phyloP scores from a whole-genome alignment of 2,113 vertebrate genomes.

The Galemys pyrenaicus region DNA sequence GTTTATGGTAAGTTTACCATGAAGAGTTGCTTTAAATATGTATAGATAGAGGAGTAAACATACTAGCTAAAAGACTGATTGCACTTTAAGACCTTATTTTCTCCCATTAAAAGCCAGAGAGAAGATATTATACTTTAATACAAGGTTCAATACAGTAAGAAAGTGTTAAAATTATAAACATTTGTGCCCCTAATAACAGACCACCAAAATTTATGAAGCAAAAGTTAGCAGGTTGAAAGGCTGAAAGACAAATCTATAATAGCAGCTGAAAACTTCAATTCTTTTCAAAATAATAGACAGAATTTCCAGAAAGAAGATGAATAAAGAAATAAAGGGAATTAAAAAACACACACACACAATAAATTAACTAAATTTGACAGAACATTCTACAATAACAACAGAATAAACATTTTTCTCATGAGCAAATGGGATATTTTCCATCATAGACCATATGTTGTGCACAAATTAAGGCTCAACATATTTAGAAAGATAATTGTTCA shows the following conservation, averaged over 20 bases:
- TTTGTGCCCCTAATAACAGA: neutral
- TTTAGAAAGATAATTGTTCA: neutral
- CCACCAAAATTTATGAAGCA: neutral
- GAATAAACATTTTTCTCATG: neutral
- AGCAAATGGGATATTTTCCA: neutral
- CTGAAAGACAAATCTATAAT: neutral
- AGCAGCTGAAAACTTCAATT: neutral
- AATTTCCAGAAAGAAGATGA: neutral
- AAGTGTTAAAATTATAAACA: neutral
- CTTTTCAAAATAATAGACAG: neutral
- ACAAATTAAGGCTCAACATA: neutral
- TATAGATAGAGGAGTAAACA: neutral
- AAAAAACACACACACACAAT: neutral
- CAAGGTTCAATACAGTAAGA: neutral
- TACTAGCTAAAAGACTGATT: neutral
- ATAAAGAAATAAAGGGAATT: neutral
- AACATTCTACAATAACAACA: neutral
- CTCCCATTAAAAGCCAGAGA: slow-evolving; percentile 38
- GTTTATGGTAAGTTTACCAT: neutral
- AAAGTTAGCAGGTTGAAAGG: neutral
- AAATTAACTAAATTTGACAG: neutral
- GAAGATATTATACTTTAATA: neutral
- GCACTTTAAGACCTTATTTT: slow-evolving; percentile 29
- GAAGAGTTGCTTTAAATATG: slow-evolving; percentile 20
- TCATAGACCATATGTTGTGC: neutral